A percentile compares a stretch with the other conserved stretches of the same genome.
Conservation (phyloP, 2,888 invertebrate genomes). For the Listrodromus nycthemerus region DNA sequence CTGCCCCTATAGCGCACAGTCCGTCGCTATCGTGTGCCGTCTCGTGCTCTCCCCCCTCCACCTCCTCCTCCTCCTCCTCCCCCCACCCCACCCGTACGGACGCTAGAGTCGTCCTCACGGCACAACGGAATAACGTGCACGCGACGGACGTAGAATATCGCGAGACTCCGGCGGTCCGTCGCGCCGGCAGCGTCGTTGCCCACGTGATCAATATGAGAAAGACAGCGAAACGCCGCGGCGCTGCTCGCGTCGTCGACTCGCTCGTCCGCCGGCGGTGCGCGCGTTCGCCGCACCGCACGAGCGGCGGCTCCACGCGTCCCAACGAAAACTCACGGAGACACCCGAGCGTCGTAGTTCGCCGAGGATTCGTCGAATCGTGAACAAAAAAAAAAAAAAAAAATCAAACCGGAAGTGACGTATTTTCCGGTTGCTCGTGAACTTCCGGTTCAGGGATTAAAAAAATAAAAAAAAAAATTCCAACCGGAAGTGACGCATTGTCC, state of each 20-base stretch:
- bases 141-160: conserved; percentile 33
- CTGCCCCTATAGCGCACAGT: neutral
- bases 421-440: no score
- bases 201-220: conserved; percentile 82
- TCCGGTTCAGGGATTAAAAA: no score
- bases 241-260: conserved; percentile 9
- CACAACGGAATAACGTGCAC: conserved; percentile 46
- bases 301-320: neutral
- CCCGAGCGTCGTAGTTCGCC: conserved; percentile 32
- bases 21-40: neutral
- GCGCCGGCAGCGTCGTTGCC: conserved; percentile 74
- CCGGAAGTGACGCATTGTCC: no score
- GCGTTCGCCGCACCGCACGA: conserved; percentile 32
- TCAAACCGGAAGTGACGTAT: no score
- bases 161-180: conserved; percentile 44
- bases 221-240: conserved; percentile 72
- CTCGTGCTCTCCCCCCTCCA: conserved; percentile 7
- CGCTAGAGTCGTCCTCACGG: conserved; percentile 49
- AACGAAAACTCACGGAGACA: conserved; percentile 39
- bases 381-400: no score
- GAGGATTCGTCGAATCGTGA: neutral
- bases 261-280: neutral
- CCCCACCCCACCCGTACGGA: conserved; percentile 41
- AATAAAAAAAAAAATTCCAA: no score
- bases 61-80: no score